Conservation (phyloP, 1,140 invertebrate species). For the Holcopasites calliopsidis region DNA sequence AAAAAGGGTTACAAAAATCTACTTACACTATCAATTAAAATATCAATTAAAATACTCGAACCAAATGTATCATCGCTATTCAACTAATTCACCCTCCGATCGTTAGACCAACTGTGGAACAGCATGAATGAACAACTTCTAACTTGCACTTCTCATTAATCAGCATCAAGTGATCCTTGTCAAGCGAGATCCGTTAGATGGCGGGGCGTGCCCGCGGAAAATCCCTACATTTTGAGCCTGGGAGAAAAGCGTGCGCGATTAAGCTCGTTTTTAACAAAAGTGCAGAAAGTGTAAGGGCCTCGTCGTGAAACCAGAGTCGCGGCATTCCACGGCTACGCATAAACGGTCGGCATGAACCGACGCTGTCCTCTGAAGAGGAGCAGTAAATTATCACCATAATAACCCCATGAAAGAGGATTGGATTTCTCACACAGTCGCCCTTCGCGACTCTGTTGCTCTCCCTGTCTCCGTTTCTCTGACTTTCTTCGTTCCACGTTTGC, state of each 20-base stretch:
- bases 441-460: slow-evolving; percentile 16
- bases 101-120: background rate
- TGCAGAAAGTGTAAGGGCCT: slow-evolving; percentile 49
- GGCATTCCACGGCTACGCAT: slow-evolving; percentile 66
- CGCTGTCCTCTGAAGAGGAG: slow-evolving; percentile 58
- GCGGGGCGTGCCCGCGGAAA: background rate
- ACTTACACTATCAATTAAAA: too few species aligned
- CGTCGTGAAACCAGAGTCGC: slow-evolving; percentile 58
- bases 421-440: slow-evolving; percentile 70
- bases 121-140: background rate
- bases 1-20: too few species aligned
- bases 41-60: background rate
- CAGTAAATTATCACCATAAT: slow-evolving; percentile 75
- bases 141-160: slow-evolving; percentile 24
- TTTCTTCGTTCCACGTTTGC: slow-evolving; percentile 10
- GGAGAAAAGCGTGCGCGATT: slow-evolving; percentile 17
- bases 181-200: background rate
- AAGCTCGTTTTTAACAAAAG: slow-evolving; percentile 55
- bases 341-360: slow-evolving; percentile 59
- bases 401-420: slow-evolving; percentile 73
- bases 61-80: background rate
- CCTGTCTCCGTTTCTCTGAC: slow-evolving; percentile 30
- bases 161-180: slow-evolving; percentile 24
- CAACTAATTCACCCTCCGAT: too few species aligned
- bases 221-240: slow-evolving; percentile 25